These are phyloP conservation scores for Drosophila meridionalis DNA, from an alignment of 2,888 invertebrate species.

Conservation along the genomic window DNA sequence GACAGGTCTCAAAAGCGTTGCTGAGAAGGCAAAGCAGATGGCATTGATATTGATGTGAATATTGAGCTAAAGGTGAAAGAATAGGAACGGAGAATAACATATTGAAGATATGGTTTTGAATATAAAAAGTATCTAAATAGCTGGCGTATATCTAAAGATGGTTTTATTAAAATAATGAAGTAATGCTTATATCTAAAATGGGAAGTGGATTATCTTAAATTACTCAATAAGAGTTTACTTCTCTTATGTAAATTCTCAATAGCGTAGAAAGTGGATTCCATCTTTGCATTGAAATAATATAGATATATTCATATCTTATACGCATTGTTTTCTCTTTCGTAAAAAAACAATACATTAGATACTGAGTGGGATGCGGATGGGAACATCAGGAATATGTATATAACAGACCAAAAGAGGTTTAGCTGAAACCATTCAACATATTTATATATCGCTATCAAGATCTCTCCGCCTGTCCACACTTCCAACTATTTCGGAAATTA, in stretches of 20 bases:
- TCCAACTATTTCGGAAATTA: no score
- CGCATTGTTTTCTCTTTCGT: no score
- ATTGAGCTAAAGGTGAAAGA: background rate
- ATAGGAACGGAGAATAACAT: background rate
- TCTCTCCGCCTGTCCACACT: no score
- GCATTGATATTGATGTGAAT: conserved; percentile 20
- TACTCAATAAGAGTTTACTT: background rate
- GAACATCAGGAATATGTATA: no score
- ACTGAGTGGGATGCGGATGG: no score
- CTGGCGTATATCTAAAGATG: background rate
- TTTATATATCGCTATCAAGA: no score
- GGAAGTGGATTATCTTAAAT: background rate
- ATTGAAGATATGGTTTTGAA: background rate
- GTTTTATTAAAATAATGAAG: background rate
- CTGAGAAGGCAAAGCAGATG: conserved; percentile 31
- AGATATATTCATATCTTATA: no score
- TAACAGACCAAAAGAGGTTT: no score
- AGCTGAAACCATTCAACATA: no score
- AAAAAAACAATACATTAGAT: no score
- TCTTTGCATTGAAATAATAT: no score
- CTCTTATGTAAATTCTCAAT: background rate
- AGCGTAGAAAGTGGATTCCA: no score
- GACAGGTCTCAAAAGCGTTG: conserved; percentile 43
- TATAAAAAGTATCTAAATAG: background rate
- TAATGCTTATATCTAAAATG: background rate